Conservation (phyloP, 2,888 invertebrate genomes). For the Andrena camellia region DNA sequence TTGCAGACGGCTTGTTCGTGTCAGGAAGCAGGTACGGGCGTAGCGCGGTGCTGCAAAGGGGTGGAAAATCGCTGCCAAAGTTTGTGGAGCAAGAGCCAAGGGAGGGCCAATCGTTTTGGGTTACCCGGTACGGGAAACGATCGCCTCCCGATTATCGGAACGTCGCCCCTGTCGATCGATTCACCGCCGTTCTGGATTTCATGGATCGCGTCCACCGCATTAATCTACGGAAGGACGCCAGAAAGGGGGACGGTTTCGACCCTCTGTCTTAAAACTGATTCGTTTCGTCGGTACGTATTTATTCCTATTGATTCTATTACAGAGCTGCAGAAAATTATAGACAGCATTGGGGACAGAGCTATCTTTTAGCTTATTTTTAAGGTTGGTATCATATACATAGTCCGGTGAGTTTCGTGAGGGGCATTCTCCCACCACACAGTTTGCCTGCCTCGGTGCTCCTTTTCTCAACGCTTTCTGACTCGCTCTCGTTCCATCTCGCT, state of each 20-base stretch:
- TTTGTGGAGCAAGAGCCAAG: slow-evolving; percentile 73
- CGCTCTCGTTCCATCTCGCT: too few relatives aligned
- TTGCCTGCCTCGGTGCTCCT: too few relatives aligned
- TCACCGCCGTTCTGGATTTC: slow-evolving; percentile 70
- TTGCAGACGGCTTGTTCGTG: slow-evolving; percentile 38
- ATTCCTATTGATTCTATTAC: background rate
- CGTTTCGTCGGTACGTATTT: slow-evolving; percentile 9
- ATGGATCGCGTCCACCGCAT: slow-evolving; percentile 62
- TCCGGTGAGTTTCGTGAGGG: too few relatives aligned
- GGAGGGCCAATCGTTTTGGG: slow-evolving; percentile 81
- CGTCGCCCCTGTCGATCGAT: slow-evolving; percentile 51
- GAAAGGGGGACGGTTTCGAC: slow-evolving; percentile 35
- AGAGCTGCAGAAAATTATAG: background rate
- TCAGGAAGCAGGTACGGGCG: slow-evolving; percentile 78
- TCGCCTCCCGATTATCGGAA: slow-evolving; percentile 41
- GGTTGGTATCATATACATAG: too few relatives aligned
- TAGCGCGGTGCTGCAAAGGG: slow-evolving; percentile 54
- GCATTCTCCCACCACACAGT: too few relatives aligned
- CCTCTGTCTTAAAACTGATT: slow-evolving; percentile 40
- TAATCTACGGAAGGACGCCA: slow-evolving; percentile 25
- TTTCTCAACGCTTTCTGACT: too few relatives aligned
- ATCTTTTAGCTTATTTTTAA: background rate
- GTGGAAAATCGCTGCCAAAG: slow-evolving; percentile 46
- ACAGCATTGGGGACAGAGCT: too few relatives aligned
- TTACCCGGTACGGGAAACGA: slow-evolving; percentile 83